Evolutionary conservation across 2,113 vertebrate genomes (phyloP).

Genomic region (Calyptomena viridis): DNA sequence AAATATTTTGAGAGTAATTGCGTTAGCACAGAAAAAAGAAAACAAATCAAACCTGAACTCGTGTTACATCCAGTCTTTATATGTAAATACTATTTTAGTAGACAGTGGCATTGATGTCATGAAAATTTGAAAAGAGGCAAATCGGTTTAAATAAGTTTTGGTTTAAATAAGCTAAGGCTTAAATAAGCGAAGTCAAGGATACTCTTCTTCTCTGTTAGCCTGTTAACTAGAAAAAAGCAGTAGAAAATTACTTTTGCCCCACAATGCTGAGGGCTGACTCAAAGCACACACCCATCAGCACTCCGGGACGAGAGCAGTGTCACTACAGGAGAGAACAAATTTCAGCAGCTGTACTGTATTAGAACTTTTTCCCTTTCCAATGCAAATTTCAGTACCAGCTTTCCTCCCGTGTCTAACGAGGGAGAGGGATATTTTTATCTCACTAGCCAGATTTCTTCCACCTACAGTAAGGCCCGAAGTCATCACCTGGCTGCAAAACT

Average conservation of each 20-base stretch:
- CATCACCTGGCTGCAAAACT: not conserved
- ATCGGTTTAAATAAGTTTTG: not conserved
- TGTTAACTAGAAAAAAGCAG: not conserved
- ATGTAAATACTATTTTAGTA: not conserved
- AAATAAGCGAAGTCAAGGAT: not conserved
- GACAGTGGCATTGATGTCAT: not conserved
- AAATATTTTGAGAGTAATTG: conserved; percentile 31
- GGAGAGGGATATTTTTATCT: not conserved
- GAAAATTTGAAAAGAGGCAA: conserved; percentile 2
- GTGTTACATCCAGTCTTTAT: not conserved
- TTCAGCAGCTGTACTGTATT: not conserved
- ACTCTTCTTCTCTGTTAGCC: not conserved
- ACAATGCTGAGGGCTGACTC: not conserved
- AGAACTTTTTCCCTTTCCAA: not conserved
- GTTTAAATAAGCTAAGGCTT: not conserved
- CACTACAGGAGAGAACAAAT: not conserved
- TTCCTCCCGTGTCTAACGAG: not conserved
- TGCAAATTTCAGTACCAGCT: not conserved
- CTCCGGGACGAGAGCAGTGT: not conserved
- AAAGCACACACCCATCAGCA: not conserved
- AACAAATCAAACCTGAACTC: conserved; percentile 5
- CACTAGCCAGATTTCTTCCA: not conserved
- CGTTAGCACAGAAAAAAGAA: conserved; percentile 18
- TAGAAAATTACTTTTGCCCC: not conserved
- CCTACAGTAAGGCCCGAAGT: not conserved